Evolutionary conservation across 2,797 vertebrate genomes (phyloP).

Genomic region (Spea hammondii): DNA sequence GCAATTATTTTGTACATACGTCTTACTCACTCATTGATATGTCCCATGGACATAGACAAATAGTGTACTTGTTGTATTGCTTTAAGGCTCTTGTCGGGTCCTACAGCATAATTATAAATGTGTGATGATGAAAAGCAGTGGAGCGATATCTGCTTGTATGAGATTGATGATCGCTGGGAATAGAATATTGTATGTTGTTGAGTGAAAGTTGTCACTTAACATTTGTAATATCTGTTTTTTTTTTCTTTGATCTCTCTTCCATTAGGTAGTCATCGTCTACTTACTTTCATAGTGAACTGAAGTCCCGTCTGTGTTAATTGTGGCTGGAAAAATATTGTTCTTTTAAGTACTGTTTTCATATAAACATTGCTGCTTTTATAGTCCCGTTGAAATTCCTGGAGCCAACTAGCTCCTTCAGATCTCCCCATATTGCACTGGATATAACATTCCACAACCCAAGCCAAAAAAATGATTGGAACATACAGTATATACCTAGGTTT

Average conservation of each 20-base stretch:
- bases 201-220: not conserved
- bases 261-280: not conserved
- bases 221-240: not conserved
- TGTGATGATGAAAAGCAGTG: not conserved
- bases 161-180: not conserved
- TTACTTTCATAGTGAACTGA: too few species aligned
- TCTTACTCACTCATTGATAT: too few species aligned
- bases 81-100: too few species aligned
- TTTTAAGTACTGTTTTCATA: constrained; percentile 3
- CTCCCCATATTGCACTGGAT: too few species aligned
- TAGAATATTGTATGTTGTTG: not conserved
- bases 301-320: not conserved
- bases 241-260: constrained; percentile 1
- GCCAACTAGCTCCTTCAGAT: not conserved
- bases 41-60: too few species aligned
- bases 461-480: too few species aligned
- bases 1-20: too few species aligned
- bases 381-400: not conserved
- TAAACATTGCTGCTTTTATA: constrained; percentile 1
- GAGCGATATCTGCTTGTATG: not conserved
- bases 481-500: too few species aligned
- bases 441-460: too few species aligned
- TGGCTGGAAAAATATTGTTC: not conserved
- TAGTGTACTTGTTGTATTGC: too few species aligned
- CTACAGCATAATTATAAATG: not conserved